Conservation (phyloP, 2,797 vertebrate genomes). For the Mormyrops attenuatus region DNA sequence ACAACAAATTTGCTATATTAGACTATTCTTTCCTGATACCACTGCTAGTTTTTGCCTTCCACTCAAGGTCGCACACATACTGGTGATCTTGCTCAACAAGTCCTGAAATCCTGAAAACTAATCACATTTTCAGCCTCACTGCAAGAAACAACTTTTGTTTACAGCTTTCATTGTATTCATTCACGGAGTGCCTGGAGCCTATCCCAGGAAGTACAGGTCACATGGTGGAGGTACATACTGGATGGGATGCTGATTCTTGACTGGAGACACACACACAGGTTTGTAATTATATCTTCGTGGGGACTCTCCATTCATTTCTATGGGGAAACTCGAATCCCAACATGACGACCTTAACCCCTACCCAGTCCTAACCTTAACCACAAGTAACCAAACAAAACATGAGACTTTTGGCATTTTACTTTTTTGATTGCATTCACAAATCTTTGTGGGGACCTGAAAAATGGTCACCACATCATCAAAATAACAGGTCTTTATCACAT, state of each 20-base stretch:
- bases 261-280: neutral
- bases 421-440: neutral
- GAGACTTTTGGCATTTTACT: neutral
- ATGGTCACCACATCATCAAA: neutral
- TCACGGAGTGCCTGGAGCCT: neutral
- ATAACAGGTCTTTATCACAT: neutral
- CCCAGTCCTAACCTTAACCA: neutral
- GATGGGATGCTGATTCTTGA: neutral
- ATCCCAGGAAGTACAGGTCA: neutral
- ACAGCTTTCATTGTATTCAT: neutral
- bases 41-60: neutral
- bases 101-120: neutral
- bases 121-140: neutral
- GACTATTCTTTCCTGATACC: neutral
- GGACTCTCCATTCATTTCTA: neutral
- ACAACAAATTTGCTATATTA: neutral
- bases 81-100: neutral
- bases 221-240: neutral
- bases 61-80: neutral
- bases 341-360: neutral
- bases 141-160: neutral
- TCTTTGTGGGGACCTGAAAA: neutral
- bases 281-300: neutral
- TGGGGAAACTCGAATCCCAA: neutral
- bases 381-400: neutral